A percentile compares a stretch with the other conserved stretches of the same genome.
phyloP scores from a whole-genome alignment of 2,888 invertebrate genomes.

The Scrobipalpa atriplicella region DNA sequence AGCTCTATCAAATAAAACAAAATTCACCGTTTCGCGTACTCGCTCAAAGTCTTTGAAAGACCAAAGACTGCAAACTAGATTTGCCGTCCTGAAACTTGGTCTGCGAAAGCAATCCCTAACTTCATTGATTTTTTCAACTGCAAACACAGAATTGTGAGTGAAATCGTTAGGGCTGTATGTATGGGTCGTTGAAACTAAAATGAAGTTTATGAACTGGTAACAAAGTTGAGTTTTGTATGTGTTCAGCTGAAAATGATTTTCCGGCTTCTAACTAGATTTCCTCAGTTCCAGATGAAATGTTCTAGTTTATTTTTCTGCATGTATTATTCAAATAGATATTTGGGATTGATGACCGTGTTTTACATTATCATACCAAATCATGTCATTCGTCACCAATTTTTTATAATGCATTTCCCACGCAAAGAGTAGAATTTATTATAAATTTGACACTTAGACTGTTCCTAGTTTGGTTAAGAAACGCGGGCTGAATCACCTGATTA shows the following conservation, averaged over 20 bases:
- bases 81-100: background rate
- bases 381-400: too few species aligned
- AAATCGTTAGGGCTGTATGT: background rate
- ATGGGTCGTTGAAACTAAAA: slow-evolving; percentile 1
- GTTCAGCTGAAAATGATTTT: background rate
- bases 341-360: too few species aligned
- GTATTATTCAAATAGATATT: too few species aligned
- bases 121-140: background rate
- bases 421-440: too few species aligned
- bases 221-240: background rate
- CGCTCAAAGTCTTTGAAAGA: background rate
- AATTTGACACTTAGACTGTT: too few species aligned
- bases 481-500: too few species aligned
- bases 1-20: background rate
- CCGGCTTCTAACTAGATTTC: background rate
- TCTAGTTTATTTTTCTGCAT: too few species aligned
- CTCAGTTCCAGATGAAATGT: too few species aligned
- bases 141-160: background rate
- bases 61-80: background rate
- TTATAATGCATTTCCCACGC: too few species aligned
- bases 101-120: background rate
- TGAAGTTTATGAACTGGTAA: slow-evolving; percentile 1
- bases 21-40: background rate
- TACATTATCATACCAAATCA: too few species aligned
- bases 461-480: too few species aligned